Conservation (phyloP, 2,888 invertebrate genomes). For the Tipula unca region DNA sequence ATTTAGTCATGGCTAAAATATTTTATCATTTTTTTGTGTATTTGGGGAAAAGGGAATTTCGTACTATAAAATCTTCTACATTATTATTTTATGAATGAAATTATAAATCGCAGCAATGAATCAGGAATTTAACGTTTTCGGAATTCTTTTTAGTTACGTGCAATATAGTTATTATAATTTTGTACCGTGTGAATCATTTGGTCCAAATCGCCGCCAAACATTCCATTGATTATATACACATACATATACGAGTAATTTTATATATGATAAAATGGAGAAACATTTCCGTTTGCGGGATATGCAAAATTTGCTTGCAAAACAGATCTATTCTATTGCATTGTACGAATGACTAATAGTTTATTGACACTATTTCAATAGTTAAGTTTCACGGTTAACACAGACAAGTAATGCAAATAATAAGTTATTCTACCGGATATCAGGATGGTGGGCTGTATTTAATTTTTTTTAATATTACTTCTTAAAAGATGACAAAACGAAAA, state of each 20-base stretch:
- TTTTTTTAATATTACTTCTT: neutral
- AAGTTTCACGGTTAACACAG: neutral
- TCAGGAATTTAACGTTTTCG: neutral
- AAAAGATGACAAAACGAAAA: neutral
- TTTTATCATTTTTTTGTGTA: neutral
- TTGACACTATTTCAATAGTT: neutral
- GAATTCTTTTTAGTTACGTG: neutral
- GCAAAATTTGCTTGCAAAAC: neutral
- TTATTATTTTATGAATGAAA: conserved; percentile 2
- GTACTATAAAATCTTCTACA: neutral
- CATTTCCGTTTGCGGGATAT: neutral
- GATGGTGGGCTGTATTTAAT: neutral
- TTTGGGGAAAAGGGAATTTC: neutral
- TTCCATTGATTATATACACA: neutral
- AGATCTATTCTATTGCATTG: neutral
- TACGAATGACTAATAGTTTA: neutral
- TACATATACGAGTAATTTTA: neutral
- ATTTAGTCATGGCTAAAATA: neutral
- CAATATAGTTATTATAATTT: neutral
- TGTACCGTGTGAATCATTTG: neutral
- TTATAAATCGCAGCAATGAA: neutral
- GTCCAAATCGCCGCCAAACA: neutral
- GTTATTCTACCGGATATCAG: neutral
- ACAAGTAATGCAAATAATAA: neutral
- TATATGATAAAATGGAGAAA: neutral